These are phyloP conservation scores for Zygaena filipendulae DNA, from an alignment of 2,888 invertebrate species.

Conservation along the genomic window DNA sequence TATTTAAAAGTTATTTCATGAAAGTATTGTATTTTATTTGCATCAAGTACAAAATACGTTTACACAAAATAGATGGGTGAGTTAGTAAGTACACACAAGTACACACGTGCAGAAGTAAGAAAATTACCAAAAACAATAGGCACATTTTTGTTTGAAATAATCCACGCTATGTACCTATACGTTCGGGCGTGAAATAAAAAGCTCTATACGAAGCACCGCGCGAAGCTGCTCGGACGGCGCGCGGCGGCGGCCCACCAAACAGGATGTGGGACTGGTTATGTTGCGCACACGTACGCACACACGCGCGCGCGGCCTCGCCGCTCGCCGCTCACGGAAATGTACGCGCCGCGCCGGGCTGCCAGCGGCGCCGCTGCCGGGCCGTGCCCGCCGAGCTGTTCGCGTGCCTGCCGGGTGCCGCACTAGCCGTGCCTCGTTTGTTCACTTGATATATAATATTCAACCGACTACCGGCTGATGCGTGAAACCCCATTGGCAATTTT, in stretches of 20 bases:
- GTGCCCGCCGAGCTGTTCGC: too few relatives aligned
- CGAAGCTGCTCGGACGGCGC: constrained; percentile 50
- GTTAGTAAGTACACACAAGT: too few relatives aligned
- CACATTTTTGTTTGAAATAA: too few relatives aligned
- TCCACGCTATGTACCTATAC: too few relatives aligned
- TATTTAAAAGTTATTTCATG: too few relatives aligned
- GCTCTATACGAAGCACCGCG: constrained; percentile 47
- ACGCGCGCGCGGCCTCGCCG: constrained; percentile 45
- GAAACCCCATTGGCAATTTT: constrained; percentile 5
- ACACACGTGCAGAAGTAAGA: too few relatives aligned
- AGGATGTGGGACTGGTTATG: constrained; percentile 69
- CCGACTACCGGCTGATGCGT: constrained; percentile 4
- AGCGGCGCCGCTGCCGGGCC: constrained; percentile 25
- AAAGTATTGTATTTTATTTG: too few relatives aligned
- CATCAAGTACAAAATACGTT: too few relatives aligned
- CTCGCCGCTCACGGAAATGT: constrained; percentile 61
- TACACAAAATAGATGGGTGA: too few relatives aligned
- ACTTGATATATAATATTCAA: too few relatives aligned
- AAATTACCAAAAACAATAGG: too few relatives aligned
- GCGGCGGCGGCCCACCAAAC: constrained; percentile 57
- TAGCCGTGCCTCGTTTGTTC: too few relatives aligned
- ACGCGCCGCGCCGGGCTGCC: constrained; percentile 36
- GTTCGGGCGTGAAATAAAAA: constrained; percentile 63
- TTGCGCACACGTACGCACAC: constrained; percentile 49
- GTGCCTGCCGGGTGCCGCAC: constrained; percentile 13